Evolutionary conservation across 2,113 vertebrate species (phyloP), one percentile per base, ranked within the genome.

Genomic region (Acinonyx jubatus): DNA sequence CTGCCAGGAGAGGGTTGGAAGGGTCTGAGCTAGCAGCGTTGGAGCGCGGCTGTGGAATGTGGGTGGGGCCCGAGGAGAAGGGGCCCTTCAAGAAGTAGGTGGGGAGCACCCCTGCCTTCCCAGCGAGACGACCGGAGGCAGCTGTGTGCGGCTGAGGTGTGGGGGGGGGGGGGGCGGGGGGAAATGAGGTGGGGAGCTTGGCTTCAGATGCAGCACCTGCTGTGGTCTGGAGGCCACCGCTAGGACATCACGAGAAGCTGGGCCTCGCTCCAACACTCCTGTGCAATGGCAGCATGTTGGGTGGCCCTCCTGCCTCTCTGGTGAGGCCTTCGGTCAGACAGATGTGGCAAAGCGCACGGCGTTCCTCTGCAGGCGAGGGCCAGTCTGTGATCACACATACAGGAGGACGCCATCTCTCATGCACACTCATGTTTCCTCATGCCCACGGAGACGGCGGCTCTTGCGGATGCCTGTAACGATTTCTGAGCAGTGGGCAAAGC

Each of bases 141-240:
- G 94, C 95, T 97, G 97, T 93, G 79, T 74, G 68, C 68, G 97
- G 96, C 86, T 90, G 86, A 91, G 80, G 95, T 0, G 8, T 1
- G 45, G 45, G 45, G 7, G 7, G 45, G 41, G 41, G 0, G 7
- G 45, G 7, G 45, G 45, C 7, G 1, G 45, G 41, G 9, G 50
- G 93, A 84, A 78, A 89, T 13, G 66, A 96, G 92, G 86, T 84
- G 95, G 50, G 13, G 83, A 78, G 80, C 93, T 96, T 80, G 57
- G 90, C 80, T 89, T 88, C 80, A 48, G n/a, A 71, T 29, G 36
- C 13, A 90, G 83, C 96, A 97, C 92, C 97, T 97, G 97, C 94
- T 97, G 71, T 91, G 92, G 84, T 89, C 29, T 48, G 61, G 65
- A 96, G 71, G 63, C 55, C 5, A 8, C 52, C 0, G 0, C 69